Conservation (phyloP, 1,140 invertebrate species). For the Triops longicaudatus region DNA sequence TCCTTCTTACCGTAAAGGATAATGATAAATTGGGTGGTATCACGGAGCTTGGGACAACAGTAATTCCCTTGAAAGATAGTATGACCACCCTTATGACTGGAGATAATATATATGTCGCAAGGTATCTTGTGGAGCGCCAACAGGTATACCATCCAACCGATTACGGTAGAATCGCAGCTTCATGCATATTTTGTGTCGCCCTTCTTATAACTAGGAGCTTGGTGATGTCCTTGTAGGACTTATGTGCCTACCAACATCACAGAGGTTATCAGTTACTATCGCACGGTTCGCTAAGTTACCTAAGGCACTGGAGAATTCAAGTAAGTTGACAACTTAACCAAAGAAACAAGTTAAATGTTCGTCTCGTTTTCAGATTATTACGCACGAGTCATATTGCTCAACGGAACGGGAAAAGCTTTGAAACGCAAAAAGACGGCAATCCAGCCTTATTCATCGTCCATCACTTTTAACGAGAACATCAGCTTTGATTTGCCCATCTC, state of each 20-base stretch:
- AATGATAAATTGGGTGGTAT: slow-evolving; percentile 19
- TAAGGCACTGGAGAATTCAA: neutral
- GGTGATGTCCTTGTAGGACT: slow-evolving; percentile 23
- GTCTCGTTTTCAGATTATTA: neutral
- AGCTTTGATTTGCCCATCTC: slow-evolving; percentile 22
- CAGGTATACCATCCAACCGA: neutral
- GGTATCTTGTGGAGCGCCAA: neutral
- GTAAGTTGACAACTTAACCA: neutral
- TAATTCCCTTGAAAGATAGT: neutral
- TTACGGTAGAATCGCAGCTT: neutral
- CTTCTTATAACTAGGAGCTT: neutral
- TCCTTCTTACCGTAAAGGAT: slow-evolving; percentile 21
- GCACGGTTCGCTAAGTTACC: slow-evolving; percentile 6
- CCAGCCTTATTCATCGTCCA: neutral
- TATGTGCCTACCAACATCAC: slow-evolving; percentile 25
- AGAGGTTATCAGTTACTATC: slow-evolving; percentile 23
- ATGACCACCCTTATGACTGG: neutral
- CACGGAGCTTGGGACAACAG: slow-evolving; percentile 3
- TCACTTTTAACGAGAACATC: slow-evolving; percentile 21
- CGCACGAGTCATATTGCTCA: slow-evolving; percentile 22
- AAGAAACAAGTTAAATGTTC: neutral
- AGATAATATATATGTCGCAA: neutral
- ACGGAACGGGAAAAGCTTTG: slow-evolving; percentile 6
- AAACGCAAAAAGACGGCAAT: slow-evolving; percentile 23
- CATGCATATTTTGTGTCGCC: neutral